Base-by-base conservation (phyloP, 2,797 vertebrate genomes). In the Pseudomugil tenellus region DNA sequence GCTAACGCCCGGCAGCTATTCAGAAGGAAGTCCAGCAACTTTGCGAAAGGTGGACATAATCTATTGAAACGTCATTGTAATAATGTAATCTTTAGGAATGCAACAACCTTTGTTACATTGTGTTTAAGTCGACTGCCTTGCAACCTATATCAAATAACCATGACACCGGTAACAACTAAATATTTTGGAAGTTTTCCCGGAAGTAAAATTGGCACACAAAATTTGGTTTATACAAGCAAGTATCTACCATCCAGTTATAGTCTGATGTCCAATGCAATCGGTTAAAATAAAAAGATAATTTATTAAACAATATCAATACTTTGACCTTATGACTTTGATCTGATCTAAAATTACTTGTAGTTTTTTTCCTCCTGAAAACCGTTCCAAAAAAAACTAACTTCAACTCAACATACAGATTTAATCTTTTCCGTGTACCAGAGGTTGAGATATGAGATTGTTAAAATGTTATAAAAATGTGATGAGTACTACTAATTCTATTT, bases 1-100 rank as follows among this genome's bases (percentile, higher is more conserved):
- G 85, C 84, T 87, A 87, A 76, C 13, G 32, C 35, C 57, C 70
- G 70, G 55, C 41, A 65, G 61, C 70, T 76, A 39, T 25, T 23
- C 21, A 54, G 29, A 31, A 74, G 83, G 82, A 86, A 86, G 83
- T 83, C 43, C 5, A 6, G 8, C 1, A 32, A 32, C 31, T 67
- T 64, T 1, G 19, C 34, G 23, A 37, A n/a, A 67, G 29, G 58
- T 63, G 21, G 12, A 32, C 26, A 1, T 19, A 28, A 49, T 31
- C 2, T 59, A 35, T 12, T 14, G 7, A 19, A 5, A 21, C 11
- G 3, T 23, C 26, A 19, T 32, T 32, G 1, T 67, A 17, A 46
- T 28, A 7, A 48, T 26, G 4, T 28, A 0, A 13, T 13, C 39
- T 12, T 25, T 13, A 51, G 4, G 11, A 26, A 3, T 66, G 57